Evolutionary conservation across 2,888 invertebrate species (phyloP).

Genomic region (Drosophila picticornis): DNA sequence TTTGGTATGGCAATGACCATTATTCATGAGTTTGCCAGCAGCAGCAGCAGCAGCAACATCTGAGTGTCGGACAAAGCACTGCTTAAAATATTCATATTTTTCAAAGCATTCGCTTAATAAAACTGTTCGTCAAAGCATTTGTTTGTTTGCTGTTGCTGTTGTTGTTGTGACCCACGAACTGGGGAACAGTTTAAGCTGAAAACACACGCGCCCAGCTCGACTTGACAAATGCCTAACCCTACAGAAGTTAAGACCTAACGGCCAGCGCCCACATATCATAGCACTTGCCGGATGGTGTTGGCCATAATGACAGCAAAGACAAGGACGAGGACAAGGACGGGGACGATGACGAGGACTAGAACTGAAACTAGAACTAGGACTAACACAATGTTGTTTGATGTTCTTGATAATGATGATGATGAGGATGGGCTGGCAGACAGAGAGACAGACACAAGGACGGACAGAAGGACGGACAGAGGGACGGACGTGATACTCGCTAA

Average conservation of each 20-base stretch:
- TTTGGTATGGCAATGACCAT: too few relatives aligned
- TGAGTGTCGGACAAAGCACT: neutral
- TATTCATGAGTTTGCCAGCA: neutral
- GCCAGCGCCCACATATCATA: conserved; percentile 72
- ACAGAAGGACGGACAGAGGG: neutral
- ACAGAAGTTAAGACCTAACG: conserved; percentile 43
- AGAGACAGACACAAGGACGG: neutral
- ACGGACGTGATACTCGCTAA: conserved; percentile 54
- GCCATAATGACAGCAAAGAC: conserved; percentile 62
- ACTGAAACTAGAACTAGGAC: conserved; percentile 12
- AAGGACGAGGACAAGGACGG: conserved; percentile 8
- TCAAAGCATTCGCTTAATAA: conserved; percentile 8
- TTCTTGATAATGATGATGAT: conserved; percentile 15
- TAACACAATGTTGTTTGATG: conserved; percentile 18
- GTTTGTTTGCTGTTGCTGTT: neutral
- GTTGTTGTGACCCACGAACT: neutral
- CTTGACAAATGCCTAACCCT: conserved; percentile 56
- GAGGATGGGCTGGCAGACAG: conserved; percentile 18
- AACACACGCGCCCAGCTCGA: conserved; percentile 10
- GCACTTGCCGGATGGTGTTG: conserved; percentile 65
- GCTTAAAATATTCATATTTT: conserved; percentile 10
- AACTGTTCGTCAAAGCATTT: conserved; percentile 1
- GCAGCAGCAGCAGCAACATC: neutral
- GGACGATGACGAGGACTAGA: conserved; percentile 6
- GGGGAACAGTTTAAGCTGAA: conserved; percentile 24